Evolutionary conservation across 2,888 invertebrate species (phyloP).

Genomic region (Disparrhopalites patrizii): DNA sequence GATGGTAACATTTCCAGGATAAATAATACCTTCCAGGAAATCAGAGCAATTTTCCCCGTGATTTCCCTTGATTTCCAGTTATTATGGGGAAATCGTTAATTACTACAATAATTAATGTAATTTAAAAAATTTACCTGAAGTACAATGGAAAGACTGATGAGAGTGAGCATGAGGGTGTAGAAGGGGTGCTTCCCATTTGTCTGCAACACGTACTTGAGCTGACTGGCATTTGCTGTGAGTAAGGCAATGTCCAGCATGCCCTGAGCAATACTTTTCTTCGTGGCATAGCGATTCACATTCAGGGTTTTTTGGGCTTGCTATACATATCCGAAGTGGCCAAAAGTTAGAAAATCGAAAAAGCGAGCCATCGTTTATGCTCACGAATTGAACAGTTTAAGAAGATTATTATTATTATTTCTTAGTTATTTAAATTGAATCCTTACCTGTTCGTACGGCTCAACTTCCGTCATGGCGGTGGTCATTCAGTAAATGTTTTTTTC

Average conservation of each 20-base stretch:
- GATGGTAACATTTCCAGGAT: no score
- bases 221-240: slow-evolving; percentile 71
- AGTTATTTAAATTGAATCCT: not conserved
- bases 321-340: no score
- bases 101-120: no score
- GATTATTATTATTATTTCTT: no score
- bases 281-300: slow-evolving; percentile 84
- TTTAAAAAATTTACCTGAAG: slow-evolving; percentile 64
- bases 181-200: slow-evolving; percentile 74
- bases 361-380: no score
- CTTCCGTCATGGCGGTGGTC: slow-evolving; percentile 13
- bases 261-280: slow-evolving; percentile 87
- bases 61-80: no score
- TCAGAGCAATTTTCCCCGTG: no score
- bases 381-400: no score
- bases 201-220: slow-evolving; percentile 79
- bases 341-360: no score
- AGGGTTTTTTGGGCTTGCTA: slow-evolving; percentile 53
- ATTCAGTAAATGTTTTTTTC: not conserved
- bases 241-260: slow-evolving; percentile 85
- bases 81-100: no score
- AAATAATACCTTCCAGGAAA: no score
- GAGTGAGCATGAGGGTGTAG: slow-evolving; percentile 71
- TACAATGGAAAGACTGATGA: slow-evolving; percentile 76
- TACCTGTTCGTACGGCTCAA: slow-evolving; percentile 17